phyloP scores from a whole-genome alignment of 2,888 invertebrate genomes.

The Muscina levida region DNA sequence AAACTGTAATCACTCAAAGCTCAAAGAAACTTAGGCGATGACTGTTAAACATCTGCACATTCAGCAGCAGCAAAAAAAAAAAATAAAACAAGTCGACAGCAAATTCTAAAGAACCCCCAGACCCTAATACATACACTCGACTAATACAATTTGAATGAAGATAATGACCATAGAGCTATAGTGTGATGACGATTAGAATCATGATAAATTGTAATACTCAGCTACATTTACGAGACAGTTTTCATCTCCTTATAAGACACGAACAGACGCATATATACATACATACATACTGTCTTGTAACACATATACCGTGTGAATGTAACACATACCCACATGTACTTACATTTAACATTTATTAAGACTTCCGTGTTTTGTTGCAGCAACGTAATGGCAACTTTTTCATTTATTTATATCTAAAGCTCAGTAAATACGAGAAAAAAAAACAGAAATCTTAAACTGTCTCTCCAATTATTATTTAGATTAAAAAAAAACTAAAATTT shows the following conservation, averaged over 20 bases:
- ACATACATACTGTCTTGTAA: neutral
- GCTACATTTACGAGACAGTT: neutral
- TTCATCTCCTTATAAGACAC: too few species aligned
- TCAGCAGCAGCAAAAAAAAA: neutral
- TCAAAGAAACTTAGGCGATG: neutral
- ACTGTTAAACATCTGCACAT: neutral
- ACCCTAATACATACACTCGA: neutral
- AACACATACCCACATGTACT: too few species aligned
- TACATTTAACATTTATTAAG: constrained; percentile 55
- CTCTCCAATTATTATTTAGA: constrained; percentile 35
- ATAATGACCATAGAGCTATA: neutral
- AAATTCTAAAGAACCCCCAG: constrained; percentile 23
- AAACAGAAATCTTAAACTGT: constrained; percentile 37
- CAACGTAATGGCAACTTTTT: neutral
- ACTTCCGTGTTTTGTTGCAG: constrained; percentile 48
- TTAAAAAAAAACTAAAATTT: constrained; percentile 34
- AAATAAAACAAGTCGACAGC: too few species aligned
- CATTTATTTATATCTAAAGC: neutral
- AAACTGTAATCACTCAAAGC: constrained; percentile 14
- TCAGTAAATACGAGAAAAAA: too few species aligned
- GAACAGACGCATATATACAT: neutral
- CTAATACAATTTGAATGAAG: neutral
- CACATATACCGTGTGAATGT: constrained; percentile 8
- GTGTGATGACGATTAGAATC: constrained; percentile 26
- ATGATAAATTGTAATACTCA: constrained; percentile 4